Base-by-base conservation (phyloP, 2,113 vertebrate genomes). In the Mellivora capensis region DNA sequence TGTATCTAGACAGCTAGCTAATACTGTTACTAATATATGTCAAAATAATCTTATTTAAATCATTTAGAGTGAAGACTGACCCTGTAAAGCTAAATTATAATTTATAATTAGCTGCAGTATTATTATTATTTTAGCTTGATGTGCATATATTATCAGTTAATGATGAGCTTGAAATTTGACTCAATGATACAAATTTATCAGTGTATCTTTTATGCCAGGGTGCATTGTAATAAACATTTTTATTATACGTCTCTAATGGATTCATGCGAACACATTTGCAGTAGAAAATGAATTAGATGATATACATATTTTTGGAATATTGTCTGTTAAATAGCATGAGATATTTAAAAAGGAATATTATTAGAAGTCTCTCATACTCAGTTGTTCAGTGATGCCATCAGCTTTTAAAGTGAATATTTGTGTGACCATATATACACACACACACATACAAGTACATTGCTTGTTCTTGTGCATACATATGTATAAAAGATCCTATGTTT, bases 331-430 rank as follows among this genome's bases (percentile, higher is more conserved):
- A 77, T 47, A 90, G 25, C 74, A 85, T 86, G 17, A 81, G 47
- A 94, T 71, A 31, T 44, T 95, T 91, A 83, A 82, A 49, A 91
- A 93, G 85, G 42, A 97, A 96, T 3, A 5, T 83, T 59, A 14
- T 82, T 96, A 83, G 61, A 97, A 93, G 62, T 64, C 34, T 74
- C 37, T 7, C 69, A 29, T 57, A 72, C 37, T 86, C 85, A 49
- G 69, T 90, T 96, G 6, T 23, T 88, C 37, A 76, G 23, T 92
- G 37, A 92, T 64, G 11, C 44, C n/a, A 20, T 89, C 10, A 57
- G 47, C 27, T 77, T 88, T 97, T 94, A 49, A 15, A 74, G 13
- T 77, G 44, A 80, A 62, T 91, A 79, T 91, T 11, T 64, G 2
- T 25, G 47, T 80, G 42, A 64, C 13, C 12, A 37, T 54, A n/a